Percentiles rank a stretch among this genome's conserved stretches.
Conservation (phyloP, 2,888 invertebrate species). For the Phasia obesa region DNA sequence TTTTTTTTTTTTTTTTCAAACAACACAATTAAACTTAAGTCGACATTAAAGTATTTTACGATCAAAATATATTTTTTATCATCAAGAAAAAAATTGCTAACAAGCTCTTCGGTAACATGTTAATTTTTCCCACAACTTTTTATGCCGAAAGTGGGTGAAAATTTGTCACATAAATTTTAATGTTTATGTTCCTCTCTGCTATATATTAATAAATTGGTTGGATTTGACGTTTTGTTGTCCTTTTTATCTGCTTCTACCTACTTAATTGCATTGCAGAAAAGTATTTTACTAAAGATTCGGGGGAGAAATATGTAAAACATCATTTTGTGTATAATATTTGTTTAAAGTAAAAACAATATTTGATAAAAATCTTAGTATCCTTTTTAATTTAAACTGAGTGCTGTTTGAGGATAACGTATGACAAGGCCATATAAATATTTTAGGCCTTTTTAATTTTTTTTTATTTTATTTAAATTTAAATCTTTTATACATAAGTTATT, state of each 20-base stretch:
- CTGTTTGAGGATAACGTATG: not conserved
- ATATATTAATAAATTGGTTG: constrained; percentile 30
- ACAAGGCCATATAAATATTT: not conserved
- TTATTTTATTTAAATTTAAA: too few relatives aligned
- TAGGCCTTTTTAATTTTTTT: not conserved
- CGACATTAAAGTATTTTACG: constrained; percentile 37
- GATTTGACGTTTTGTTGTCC: constrained; percentile 28
- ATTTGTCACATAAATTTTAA: constrained; percentile 68
- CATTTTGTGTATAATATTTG: constrained; percentile 28
- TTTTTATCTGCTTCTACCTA: constrained; percentile 17
- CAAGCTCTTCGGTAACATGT: not conserved
- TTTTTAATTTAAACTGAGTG: not conserved
- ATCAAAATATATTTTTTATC: constrained; percentile 1
- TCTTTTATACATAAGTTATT: too few relatives aligned
- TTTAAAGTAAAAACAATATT: constrained; percentile 39
- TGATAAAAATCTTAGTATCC: constrained; percentile 49
- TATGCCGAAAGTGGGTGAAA: constrained; percentile 52
- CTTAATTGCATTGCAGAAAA: not conserved
- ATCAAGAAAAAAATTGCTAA: constrained; percentile 13
- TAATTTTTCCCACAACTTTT: constrained; percentile 38
- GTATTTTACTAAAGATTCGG: constrained; percentile 6
- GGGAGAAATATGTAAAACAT: constrained; percentile 19
- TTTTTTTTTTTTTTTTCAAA: not conserved
- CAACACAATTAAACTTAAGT: constrained; percentile 31
- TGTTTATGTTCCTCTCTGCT: constrained; percentile 33